Evolutionary conservation across 1,140 invertebrate genomes (phyloP).

Genomic region (Neomicropteryx cornuta): DNA sequence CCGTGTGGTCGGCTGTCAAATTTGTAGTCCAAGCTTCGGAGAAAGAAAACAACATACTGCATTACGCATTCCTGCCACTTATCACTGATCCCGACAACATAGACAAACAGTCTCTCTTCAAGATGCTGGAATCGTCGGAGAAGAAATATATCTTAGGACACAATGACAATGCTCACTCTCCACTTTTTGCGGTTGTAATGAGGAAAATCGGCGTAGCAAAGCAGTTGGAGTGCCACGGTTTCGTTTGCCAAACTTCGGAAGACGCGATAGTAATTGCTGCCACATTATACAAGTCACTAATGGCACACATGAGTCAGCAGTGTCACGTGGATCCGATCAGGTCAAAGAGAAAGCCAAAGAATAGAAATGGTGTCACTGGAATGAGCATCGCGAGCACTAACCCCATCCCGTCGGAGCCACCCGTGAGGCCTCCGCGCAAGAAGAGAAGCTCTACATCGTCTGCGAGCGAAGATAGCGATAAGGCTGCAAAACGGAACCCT

Average conservation of each 20-base stretch:
- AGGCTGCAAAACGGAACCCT: slow-evolving; percentile 25
- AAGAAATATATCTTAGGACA: slow-evolving; percentile 43
- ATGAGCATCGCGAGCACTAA: slow-evolving; percentile 51
- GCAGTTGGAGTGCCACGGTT: slow-evolving; percentile 80
- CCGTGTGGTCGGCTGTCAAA: slow-evolving; percentile 81
- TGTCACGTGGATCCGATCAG: slow-evolving; percentile 25
- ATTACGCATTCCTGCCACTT: slow-evolving; percentile 72
- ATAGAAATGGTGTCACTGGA: slow-evolving; percentile 57
- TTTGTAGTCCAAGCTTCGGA: slow-evolving; percentile 50
- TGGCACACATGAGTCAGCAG: slow-evolving; percentile 60
- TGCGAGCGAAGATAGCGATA: slow-evolving; percentile 45
- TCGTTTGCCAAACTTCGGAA: slow-evolving; percentile 76
- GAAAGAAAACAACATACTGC: slow-evolving; percentile 29
- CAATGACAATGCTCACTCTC: slow-evolving; percentile 55
- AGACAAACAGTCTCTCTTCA: slow-evolving; percentile 57
- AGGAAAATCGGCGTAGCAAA: slow-evolving; percentile 63
- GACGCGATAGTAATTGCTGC: slow-evolving; percentile 84
- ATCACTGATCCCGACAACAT: slow-evolving; percentile 75
- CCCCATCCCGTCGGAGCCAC: slow-evolving; percentile 28
- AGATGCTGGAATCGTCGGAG: slow-evolving; percentile 35
- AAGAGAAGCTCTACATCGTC: slow-evolving; percentile 47
- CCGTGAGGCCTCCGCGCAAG: slow-evolving; percentile 44
- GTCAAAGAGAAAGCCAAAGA: slow-evolving; percentile 43
- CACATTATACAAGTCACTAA: slow-evolving; percentile 75
- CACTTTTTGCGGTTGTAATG: slow-evolving; percentile 87